phyloP scores from a whole-genome alignment of 2,888 invertebrate genomes.

The Andrena bicolor region DNA sequence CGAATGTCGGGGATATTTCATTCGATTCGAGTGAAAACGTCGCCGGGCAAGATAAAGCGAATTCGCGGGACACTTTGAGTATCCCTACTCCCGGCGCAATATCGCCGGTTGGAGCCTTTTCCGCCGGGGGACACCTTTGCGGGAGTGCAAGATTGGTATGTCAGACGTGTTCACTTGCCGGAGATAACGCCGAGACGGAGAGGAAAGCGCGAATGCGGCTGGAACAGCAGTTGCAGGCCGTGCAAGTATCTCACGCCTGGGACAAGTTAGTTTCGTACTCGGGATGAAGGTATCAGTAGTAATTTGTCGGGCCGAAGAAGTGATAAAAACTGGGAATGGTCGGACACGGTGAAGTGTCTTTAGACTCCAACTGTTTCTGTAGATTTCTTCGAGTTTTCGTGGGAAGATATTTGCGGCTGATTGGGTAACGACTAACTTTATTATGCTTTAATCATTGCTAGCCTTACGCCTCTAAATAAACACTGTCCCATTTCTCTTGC shows the following conservation, averaged over 20 bases:
- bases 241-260: no score
- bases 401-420: neutral
- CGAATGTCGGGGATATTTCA: conserved; percentile 45
- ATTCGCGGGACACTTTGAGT: neutral
- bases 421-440: neutral
- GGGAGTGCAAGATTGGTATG: no score
- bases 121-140: no score
- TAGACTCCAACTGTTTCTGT: neutral
- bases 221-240: no score
- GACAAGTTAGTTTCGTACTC: no score
- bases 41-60: conserved; percentile 19
- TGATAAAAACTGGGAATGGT: conserved; percentile 30
- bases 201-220: no score
- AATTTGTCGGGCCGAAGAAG: neutral
- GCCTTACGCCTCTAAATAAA: neutral
- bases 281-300: neutral
- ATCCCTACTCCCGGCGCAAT: neutral
- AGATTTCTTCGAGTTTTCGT: neutral
- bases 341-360: neutral
- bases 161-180: no score
- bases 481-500: conserved; percentile 2
- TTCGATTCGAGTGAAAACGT: conserved; percentile 27
- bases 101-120: no score
- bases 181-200: no score
- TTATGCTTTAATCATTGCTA: neutral